Percentiles rank a stretch among this genome's conserved stretches.
phyloP scores from a whole-genome alignment of 2,888 invertebrate species.

The Oeneis ivallda region DNA sequence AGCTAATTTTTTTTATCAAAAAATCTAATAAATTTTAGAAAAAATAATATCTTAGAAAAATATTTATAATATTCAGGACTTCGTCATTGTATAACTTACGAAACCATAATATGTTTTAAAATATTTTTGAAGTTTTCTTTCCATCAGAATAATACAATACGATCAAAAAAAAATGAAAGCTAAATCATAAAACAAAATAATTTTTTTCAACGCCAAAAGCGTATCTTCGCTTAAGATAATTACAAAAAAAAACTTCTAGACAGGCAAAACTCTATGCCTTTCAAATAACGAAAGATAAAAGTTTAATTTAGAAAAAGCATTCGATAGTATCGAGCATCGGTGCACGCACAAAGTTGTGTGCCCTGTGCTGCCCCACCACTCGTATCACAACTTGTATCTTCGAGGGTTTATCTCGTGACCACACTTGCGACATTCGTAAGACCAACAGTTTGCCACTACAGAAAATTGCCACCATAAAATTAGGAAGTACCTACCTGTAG shows the following conservation, averaged over 20 bases:
- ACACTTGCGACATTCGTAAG: background rate
- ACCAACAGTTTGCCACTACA: background rate
- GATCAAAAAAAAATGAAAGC: background rate
- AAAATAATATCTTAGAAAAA: too few species aligned
- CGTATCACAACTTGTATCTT: conserved; percentile 54
- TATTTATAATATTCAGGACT: too few species aligned
- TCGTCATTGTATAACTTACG: too few species aligned
- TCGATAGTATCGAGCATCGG: conserved; percentile 46
- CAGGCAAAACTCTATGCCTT: conserved; percentile 36
- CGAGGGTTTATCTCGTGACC: conserved; percentile 24
- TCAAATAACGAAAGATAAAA: conserved; percentile 45
- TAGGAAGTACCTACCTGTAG: background rate
- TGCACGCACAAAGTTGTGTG: conserved; percentile 46
- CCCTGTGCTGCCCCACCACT: conserved; percentile 8
- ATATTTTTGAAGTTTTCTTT: too few species aligned
- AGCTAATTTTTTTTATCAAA: too few species aligned
- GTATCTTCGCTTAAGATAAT: conserved; percentile 22
- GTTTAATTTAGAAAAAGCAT: conserved; percentile 58
- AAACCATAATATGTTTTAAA: too few species aligned
- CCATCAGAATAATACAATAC: too few species aligned
- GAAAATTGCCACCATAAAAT: background rate
- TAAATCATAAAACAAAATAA: background rate
- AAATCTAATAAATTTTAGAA: too few species aligned
- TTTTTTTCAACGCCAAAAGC: background rate
- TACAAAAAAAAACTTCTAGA: conserved; percentile 44